phyloP scores from a whole-genome alignment of 2,888 invertebrate genomes.

The Taphrorychus bicolor region DNA sequence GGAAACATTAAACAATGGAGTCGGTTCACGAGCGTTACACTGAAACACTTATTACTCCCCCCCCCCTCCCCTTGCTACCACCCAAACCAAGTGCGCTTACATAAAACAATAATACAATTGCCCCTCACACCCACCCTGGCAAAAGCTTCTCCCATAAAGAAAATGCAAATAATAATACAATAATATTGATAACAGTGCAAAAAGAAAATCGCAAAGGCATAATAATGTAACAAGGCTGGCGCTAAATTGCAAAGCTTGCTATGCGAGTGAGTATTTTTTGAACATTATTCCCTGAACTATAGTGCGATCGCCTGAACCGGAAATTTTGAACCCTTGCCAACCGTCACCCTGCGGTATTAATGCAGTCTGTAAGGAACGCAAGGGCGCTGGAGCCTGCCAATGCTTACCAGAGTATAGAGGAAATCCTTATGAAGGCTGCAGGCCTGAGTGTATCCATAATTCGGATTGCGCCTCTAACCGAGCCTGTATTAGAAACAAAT shows the following conservation, averaged over 20 bases:
- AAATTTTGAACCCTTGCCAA: slow-evolving; percentile 66
- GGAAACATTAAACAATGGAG: slow-evolving; percentile 35
- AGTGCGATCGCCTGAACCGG: slow-evolving; percentile 45
- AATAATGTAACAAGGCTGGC: slow-evolving; percentile 22
- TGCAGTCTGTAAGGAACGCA: slow-evolving; percentile 76
- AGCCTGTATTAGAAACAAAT: slow-evolving; percentile 72
- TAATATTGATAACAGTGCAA: slow-evolving; percentile 38
- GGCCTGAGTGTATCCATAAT: slow-evolving; percentile 72
- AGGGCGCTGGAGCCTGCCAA: slow-evolving; percentile 75
- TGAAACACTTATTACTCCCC: slow-evolving; percentile 28
- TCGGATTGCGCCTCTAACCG: slow-evolving; percentile 70
- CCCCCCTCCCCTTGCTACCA: slow-evolving; percentile 16
- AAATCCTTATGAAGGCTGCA: slow-evolving; percentile 78
- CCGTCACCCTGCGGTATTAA: slow-evolving; percentile 73
- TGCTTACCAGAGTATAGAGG: slow-evolving; percentile 76
- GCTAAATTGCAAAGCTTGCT: slow-evolving; percentile 13
- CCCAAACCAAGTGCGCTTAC: slow-evolving; percentile 9
- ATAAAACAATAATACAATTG: slow-evolving; percentile 10
- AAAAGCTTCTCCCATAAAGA: not conserved
- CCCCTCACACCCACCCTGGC: not conserved
- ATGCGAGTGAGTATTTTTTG: too few relatives aligned
- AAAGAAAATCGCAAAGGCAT: slow-evolving; percentile 44
- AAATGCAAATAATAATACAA: slow-evolving; percentile 8
- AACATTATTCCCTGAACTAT: slow-evolving; percentile 33
- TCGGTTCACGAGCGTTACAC: slow-evolving; percentile 47